Percentiles rank a stretch among this genome's conserved stretches.
These are phyloP conservation scores for Lanistes nyassanus DNA, from an alignment of 1,140 invertebrate genomes.

Conservation along the genomic window DNA sequence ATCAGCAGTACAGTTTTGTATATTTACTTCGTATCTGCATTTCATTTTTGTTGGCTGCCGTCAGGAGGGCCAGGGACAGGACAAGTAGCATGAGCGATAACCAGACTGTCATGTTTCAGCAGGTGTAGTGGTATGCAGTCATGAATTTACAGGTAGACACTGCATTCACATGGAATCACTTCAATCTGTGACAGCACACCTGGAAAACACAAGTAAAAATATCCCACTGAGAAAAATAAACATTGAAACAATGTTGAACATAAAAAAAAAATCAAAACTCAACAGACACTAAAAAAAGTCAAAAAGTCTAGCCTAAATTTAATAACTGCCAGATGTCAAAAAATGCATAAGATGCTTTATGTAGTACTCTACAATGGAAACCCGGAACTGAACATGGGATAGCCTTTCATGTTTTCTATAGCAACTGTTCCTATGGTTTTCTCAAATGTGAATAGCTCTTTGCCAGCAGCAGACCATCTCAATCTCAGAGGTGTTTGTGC, in stretches of 20 bases:
- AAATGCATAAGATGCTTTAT: background rate
- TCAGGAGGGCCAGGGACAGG: no score
- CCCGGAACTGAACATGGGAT: background rate
- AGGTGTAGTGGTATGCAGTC: no score
- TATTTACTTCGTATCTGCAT: no score
- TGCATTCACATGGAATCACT: no score
- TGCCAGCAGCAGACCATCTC: background rate
- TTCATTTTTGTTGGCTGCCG: no score
- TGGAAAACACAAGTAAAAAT: background rate
- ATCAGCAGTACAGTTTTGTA: no score
- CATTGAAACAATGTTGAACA: background rate
- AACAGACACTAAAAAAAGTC: background rate
- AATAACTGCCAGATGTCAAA: background rate
- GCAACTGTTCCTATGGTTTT: background rate
- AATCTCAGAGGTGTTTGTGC: background rate
- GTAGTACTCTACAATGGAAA: background rate
- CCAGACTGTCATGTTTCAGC: no score
- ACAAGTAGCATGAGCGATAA: no score
- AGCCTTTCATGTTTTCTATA: background rate
- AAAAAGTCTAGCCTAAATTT: background rate
- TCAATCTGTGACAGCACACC: no score
- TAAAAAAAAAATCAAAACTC: background rate
- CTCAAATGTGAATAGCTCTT: background rate
- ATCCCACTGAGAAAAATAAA: background rate
- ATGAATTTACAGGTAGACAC: no score